A percentile compares a stretch with the other conserved stretches of the same genome.
Conservation (phyloP, 2,113 vertebrate genomes). For the Brachyistius frenatus region DNA sequence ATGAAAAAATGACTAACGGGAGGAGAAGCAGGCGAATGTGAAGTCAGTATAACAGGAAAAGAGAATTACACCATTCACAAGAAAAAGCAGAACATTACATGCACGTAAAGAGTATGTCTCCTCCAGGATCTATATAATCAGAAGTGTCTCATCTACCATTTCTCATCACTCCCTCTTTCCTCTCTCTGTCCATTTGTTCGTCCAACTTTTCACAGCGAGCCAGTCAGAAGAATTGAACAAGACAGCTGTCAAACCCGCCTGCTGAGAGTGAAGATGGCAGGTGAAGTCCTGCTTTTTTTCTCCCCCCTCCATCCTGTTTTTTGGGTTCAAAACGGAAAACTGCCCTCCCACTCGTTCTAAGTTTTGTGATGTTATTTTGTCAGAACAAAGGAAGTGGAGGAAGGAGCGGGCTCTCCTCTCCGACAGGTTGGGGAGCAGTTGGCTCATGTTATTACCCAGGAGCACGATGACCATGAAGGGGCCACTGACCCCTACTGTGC, state of each 20-base stretch:
- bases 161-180: conserved; percentile 18
- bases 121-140: conserved; percentile 30
- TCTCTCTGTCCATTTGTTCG: conserved; percentile 69
- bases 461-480: conserved; percentile 59
- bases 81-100: conserved; percentile 34
- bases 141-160: conserved; percentile 35
- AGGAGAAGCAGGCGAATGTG: neutral
- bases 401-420: conserved; percentile 34
- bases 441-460: conserved; percentile 58
- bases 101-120: conserved; percentile 25
- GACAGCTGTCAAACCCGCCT: conserved; percentile 82
- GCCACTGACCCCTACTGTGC: conserved; percentile 47
- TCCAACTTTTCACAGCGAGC: conserved; percentile 62
- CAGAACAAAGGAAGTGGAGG: conserved; percentile 44
- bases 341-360: conserved; percentile 35
- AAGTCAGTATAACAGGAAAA: conserved; percentile 12
- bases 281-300: conserved; percentile 63
- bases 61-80: conserved; percentile 14
- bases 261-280: conserved; percentile 79
- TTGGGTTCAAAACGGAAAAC: conserved; percentile 42
- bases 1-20: conserved; percentile 13
- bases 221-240: conserved; percentile 75
- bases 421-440: conserved; percentile 53
- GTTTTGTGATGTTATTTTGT: conserved; percentile 52
- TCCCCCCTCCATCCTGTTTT: conserved; percentile 18